Conservation (phyloP, 2,797 vertebrate species). For the Pseudomugil gertrudae region DNA sequence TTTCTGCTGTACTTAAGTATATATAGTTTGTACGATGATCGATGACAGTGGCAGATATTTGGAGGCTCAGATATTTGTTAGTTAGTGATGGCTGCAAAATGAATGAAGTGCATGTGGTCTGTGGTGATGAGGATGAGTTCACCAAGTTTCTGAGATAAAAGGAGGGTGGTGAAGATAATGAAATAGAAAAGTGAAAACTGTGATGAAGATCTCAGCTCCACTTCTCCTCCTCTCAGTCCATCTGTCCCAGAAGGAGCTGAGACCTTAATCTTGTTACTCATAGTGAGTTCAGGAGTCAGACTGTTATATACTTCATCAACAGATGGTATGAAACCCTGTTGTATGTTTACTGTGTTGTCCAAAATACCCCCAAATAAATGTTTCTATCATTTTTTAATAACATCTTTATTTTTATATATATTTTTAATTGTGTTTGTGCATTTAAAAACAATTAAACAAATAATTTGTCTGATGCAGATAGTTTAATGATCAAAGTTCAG, state of each 20-base stretch:
- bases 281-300: conserved; percentile 32
- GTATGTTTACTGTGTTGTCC: not conserved
- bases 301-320: not conserved
- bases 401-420: conserved; percentile 21
- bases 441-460: conserved; percentile 17
- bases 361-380: too few relatives aligned
- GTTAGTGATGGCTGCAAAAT: not conserved
- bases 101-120: conserved; percentile 5
- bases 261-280: conserved; percentile 73
- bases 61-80: conserved; percentile 10
- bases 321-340: not conserved
- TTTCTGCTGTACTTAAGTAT: not conserved
- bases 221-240: conserved; percentile 42
- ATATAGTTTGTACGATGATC: not conserved
- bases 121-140: not conserved
- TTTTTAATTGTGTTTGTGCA: not conserved
- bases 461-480: not conserved
- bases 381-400: too few relatives aligned
- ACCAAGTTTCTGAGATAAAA: too few relatives aligned
- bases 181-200: conserved; percentile 24
- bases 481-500: not conserved
- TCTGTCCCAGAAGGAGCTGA: conserved; percentile 63
- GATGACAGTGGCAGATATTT: conserved; percentile 12
- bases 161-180: conserved; percentile 7
- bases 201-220: conserved; percentile 38